Conservation (phyloP, 2,888 invertebrate genomes). For the Rhamphomyia laevipes region DNA sequence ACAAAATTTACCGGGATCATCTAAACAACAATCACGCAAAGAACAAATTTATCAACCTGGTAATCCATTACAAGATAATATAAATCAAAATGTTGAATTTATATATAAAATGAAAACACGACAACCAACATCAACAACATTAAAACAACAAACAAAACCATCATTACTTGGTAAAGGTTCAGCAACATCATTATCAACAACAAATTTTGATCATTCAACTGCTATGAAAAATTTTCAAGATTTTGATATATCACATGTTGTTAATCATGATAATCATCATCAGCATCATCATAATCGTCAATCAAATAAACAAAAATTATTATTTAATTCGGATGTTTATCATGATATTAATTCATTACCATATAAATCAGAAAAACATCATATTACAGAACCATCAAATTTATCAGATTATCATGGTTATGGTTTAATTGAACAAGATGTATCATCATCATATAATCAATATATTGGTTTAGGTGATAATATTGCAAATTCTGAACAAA, state of each 20-base stretch:
- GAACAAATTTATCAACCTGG: conserved; percentile 18
- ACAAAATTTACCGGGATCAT: conserved; percentile 24
- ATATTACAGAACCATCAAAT: conserved; percentile 6
- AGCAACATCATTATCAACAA: conserved; percentile 22
- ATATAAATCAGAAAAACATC: conserved; percentile 27
- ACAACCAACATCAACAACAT: conserved; percentile 19
- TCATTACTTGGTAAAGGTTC: conserved; percentile 32
- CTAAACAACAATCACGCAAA: too few relatives aligned
- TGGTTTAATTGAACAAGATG: too few relatives aligned
- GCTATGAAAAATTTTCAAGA: conserved; percentile 33
- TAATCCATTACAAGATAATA: conserved; percentile 16
- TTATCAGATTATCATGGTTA: conserved; percentile 18
- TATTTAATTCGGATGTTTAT: conserved; percentile 35
- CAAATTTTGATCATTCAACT: conserved; percentile 33
- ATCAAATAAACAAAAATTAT: conserved; percentile 27
- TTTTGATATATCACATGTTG: conserved; percentile 31
- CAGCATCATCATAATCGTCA: conserved; percentile 3
- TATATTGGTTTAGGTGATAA: background rate
- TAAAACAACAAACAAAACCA: conserved; percentile 28
- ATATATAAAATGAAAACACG: conserved; percentile 34
- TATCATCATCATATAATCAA: background rate
- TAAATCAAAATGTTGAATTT: conserved; percentile 34
- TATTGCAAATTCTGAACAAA: background rate
- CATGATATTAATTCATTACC: conserved; percentile 36
- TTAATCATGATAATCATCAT: conserved; percentile 22